phyloP scores from a whole-genome alignment of 1,140 invertebrate species.

The Pseudoatta argentina region DNA sequence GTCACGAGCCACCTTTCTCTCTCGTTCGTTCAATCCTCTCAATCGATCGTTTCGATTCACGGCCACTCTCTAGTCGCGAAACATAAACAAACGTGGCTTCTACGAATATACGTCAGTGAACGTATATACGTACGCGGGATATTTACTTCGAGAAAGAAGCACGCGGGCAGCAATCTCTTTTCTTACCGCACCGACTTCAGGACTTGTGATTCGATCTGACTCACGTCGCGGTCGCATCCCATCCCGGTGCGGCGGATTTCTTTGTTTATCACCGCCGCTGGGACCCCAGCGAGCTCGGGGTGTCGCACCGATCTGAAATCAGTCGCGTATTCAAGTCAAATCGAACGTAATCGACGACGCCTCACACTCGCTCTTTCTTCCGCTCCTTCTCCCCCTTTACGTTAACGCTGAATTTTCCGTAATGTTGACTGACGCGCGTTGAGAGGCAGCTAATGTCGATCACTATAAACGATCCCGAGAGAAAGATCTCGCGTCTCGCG shows the following conservation, averaged over 20 bases:
- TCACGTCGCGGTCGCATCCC: neutral
- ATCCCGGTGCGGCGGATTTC: neutral
- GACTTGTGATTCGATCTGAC: neutral
- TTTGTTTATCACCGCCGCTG: conserved; percentile 20
- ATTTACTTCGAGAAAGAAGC: neutral
- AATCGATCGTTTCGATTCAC: conserved; percentile 40
- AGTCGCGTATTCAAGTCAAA: conserved; percentile 11
- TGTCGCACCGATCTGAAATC: neutral
- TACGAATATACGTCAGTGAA: neutral
- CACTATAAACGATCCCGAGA: neutral
- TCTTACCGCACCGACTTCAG: neutral
- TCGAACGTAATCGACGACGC: conserved; percentile 7
- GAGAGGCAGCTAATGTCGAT: neutral
- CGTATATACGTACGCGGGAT: conserved; percentile 41
- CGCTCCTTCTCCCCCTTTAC: neutral
- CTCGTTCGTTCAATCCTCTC: neutral
- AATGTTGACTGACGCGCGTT: neutral
- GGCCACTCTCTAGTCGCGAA: neutral
- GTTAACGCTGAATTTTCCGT: neutral
- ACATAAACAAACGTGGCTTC: conserved; percentile 1
- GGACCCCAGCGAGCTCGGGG: neutral
- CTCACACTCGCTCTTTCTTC: neutral
- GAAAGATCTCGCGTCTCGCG: neutral
- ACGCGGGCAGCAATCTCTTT: neutral
- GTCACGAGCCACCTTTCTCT: neutral